Evolutionary conservation across 2,797 vertebrate genomes (phyloP).

Genomic region (Vireo griseus): DNA sequence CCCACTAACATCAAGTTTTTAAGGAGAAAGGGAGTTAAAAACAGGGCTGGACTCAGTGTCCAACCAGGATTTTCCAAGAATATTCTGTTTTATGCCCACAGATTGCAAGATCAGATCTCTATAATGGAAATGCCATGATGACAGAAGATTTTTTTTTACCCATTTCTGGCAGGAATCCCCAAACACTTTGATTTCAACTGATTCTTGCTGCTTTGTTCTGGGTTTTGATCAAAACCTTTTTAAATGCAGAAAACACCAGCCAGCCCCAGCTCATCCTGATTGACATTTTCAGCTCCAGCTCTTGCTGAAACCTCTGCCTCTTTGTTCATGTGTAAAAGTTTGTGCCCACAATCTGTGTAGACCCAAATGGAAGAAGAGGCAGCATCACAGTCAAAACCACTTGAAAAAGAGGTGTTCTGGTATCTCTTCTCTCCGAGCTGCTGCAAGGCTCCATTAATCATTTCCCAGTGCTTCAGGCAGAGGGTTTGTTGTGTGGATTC

Average conservation of each 20-base stretch:
- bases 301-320: not conserved
- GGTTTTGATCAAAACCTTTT: not conserved
- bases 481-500: not conserved
- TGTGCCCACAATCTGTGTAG: not conserved
- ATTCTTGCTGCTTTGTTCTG: not conserved
- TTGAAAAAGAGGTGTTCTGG: not conserved
- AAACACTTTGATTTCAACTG: not conserved
- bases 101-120: not conserved
- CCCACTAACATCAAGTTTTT: not conserved
- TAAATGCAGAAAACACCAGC: not conserved
- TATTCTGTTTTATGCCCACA: not conserved
- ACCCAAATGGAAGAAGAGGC: not conserved
- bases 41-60: not conserved
- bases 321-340: not conserved
- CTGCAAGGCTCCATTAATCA: not conserved
- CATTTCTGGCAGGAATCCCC: not conserved
- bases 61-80: not conserved
- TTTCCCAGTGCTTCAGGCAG: not conserved
- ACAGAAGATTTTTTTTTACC: not conserved
- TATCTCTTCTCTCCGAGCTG: not conserved
- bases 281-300: not conserved
- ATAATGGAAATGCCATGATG: not conserved
- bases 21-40: not conserved
- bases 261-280: not conserved
- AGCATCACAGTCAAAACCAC: not conserved